Evolutionary conservation across 2,888 invertebrate genomes (phyloP).

Genomic region (Orthonevra nobilis): DNA sequence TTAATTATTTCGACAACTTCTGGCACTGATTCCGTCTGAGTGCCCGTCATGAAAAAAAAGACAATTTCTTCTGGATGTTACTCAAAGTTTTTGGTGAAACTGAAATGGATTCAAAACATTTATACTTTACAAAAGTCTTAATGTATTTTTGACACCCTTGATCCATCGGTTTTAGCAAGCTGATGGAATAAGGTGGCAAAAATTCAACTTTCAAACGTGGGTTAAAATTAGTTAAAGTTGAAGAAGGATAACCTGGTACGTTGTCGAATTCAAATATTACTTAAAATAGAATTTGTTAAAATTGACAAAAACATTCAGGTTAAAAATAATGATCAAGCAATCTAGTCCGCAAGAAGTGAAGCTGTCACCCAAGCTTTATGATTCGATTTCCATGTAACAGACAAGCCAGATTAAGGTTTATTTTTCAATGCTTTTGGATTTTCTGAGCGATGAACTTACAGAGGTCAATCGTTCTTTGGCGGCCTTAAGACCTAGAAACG

Average conservation of each 20-base stretch:
- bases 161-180: not conserved
- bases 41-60: not conserved
- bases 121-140: slow-evolving; percentile 2
- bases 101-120: slow-evolving; percentile 1
- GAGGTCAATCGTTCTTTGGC: not conserved
- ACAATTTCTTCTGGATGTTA: not conserved
- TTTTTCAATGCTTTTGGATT: slow-evolving; percentile 10
- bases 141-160: not conserved
- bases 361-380: not conserved
- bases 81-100: not conserved
- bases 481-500: not conserved
- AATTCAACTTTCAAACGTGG: not conserved
- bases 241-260: not conserved
- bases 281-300: not conserved
- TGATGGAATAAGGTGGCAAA: not conserved
- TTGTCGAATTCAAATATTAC: not conserved
- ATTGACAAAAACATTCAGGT: not conserved
- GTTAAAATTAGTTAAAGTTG: not conserved
- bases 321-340: not conserved
- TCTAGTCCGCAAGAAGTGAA: not conserved
- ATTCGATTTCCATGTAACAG: not conserved
- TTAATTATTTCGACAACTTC: slow-evolving; percentile 6
- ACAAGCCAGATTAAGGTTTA: not conserved
- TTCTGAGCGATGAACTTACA: not conserved
- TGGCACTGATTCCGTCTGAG: not conserved